phyloP scores from a whole-genome alignment of 2,888 invertebrate species.

The Phyllotreta cruciferae region DNA sequence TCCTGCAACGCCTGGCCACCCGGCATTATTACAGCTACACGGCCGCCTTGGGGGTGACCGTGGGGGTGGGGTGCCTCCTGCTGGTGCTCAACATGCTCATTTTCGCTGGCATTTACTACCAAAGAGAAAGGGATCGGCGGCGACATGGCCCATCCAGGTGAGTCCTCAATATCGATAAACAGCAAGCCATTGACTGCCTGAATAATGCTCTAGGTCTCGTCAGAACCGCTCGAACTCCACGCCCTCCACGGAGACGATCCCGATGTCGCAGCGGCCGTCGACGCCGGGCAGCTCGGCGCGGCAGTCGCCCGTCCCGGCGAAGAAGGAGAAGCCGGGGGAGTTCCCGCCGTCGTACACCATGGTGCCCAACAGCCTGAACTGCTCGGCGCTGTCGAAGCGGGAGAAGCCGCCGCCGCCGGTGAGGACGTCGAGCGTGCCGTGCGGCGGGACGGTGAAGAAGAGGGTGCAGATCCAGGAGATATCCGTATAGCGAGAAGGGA shows the following conservation, averaged over 20 bases:
- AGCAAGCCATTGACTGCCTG: background rate
- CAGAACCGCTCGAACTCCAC: constrained; percentile 52
- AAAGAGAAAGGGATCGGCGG: constrained; percentile 67
- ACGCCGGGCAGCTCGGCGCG: constrained; percentile 58
- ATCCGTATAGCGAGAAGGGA: constrained; percentile 68
- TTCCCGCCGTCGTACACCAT: constrained; percentile 64
- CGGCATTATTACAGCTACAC: constrained; percentile 73
- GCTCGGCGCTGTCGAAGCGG: constrained; percentile 46
- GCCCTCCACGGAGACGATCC: constrained; percentile 57
- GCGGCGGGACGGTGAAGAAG: constrained; percentile 71
- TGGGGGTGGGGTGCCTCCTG: constrained; percentile 76
- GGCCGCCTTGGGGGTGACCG: constrained; percentile 78
- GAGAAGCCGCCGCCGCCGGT: constrained; percentile 58
- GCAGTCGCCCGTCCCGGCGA: constrained; percentile 52
- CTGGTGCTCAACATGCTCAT: constrained; percentile 76
- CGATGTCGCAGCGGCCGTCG: constrained; percentile 58
- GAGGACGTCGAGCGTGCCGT: constrained; percentile 58
- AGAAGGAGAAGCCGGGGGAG: constrained; percentile 53
- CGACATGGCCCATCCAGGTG: constrained; percentile 49
- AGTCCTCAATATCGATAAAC: constrained; percentile 33
- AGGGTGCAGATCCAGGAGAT: constrained; percentile 83
- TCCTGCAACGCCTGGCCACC: constrained; percentile 64
- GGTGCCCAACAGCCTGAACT: constrained; percentile 57
- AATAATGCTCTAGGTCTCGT: constrained; percentile 32
- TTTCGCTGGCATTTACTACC: constrained; percentile 79